Conservation (phyloP, 1,140 invertebrate species). For the Idris sp. region DNA sequence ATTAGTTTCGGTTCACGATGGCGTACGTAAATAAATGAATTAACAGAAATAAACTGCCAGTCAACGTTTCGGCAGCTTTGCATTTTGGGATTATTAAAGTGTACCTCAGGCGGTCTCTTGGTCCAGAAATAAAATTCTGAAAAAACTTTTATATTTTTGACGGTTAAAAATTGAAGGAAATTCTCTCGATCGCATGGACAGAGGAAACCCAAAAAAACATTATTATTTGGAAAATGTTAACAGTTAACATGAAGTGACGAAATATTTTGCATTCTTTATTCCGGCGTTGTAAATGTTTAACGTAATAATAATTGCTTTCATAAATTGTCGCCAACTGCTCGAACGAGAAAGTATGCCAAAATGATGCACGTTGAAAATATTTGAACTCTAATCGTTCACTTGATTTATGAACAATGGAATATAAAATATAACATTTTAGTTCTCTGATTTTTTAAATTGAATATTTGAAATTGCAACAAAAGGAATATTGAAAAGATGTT, state of each 20-base stretch:
- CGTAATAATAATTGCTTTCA: conserved; percentile 21
- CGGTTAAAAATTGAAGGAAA: conserved; percentile 25
- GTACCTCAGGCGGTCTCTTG: conserved; percentile 22
- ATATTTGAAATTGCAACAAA: too few relatives aligned
- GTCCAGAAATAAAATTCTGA: conserved; percentile 51
- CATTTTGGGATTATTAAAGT: conserved; percentile 38
- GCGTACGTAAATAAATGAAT: conserved; percentile 29
- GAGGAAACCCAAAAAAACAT: too few relatives aligned
- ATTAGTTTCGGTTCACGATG: conserved; percentile 12
- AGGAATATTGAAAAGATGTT: too few relatives aligned
- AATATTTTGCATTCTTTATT: conserved; percentile 6
- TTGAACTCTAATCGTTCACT: conserved; percentile 21
- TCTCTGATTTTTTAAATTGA: too few relatives aligned
- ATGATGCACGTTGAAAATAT: conserved; percentile 21
- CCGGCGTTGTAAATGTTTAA: not conserved
- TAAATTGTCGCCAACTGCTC: conserved; percentile 27
- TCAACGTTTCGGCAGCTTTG: conserved; percentile 36
- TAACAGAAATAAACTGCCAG: conserved; percentile 35
- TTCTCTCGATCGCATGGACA: conserved; percentile 5
- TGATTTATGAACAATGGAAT: conserved; percentile 31
- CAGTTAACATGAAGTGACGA: conserved; percentile 6
- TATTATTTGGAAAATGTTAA: conserved; percentile 16
- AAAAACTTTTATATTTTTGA: conserved; percentile 27
- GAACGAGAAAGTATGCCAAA: conserved; percentile 29
- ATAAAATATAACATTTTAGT: too few relatives aligned